Base-by-base conservation (phyloP, 2,797 vertebrate genomes). In the Silurus lanzhouensis region DNA sequence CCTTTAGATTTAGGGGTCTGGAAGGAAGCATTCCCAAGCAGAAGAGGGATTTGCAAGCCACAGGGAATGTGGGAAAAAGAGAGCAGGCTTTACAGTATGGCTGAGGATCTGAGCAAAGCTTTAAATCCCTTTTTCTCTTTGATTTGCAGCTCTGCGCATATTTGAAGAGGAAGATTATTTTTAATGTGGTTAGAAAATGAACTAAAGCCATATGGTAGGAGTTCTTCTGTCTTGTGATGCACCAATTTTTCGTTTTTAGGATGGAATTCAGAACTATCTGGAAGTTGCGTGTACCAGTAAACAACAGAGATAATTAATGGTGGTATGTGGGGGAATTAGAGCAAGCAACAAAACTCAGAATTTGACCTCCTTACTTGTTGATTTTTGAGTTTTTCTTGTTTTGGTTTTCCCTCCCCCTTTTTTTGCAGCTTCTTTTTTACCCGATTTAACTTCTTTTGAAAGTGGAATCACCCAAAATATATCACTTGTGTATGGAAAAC, bases 11-110 rank as follows among this genome's bases (percentile, higher is more conserved):
- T 20, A 81, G 48, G 22, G 38, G 80, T 88, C 85, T 89, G 71
- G 87, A 87, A 85, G 9, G 80, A 88, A 14, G 70, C 83, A 81
- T 57, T 88, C 82, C 86, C 74, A 57, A 38, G 38, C 68, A 81
- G 77, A 83, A 86, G 75, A 85, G 76, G 66, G 74, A 48, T 55
- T 46, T 74, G 64, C n/a, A 55, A 46, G 81, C 84, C 55, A 78
- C 84, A 79, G 89, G 80, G 60, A 81, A 76, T 78, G 71, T 20
- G 66, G 52, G 70, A 84, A 61, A 84, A 61, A 38, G 77, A 66
- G 15, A 64, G 84, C 58, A 13, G 6, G 25, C 20, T 68, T 31
- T 14, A 78, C 63, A 72, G 80, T 31, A 64, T 84, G 60, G 83
- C 80, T 75, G 48, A 48, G 55, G 82, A 86, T 88, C 83, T 83